Evolutionary conservation across 2,888 invertebrate species (phyloP), one percentile per base, ranked within the genome.

Genomic region (Sminthurides aquaticus): DNA sequence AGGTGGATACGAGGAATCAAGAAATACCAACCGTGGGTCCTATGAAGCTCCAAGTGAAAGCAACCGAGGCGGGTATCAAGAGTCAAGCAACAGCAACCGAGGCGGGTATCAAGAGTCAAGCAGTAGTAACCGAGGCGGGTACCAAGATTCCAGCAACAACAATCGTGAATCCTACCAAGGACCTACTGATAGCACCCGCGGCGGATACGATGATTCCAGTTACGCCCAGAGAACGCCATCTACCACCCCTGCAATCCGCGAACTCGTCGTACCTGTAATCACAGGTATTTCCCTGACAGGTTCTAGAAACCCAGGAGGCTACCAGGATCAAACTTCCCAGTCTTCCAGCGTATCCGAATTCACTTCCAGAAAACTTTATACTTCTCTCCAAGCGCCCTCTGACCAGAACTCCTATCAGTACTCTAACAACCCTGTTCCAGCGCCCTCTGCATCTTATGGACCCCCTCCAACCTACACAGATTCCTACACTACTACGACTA

Each of bases 391-490:
- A 15, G 43, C 15, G 8, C 43, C 43, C 15, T 5, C 43, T 11
- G 5, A 15, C 2, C 57, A 57, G 29, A 18, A 20, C 43, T 34
- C 43, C 15, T 34, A 34, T 15, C 15, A 5, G 5, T 11, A 15
- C 5, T 58, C 43, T 24, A 28, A 2, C 25, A 49, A n/a, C 8
- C 26, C 29, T 34, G 49, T 15, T 15, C 28, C 57, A 5, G 43
- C 43, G 2, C 66, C 62, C 3, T 26, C 61, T 1, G 48, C 49
- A 2, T 57, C 67, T 1, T 64, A 64, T 29, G 64, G 60, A 26
- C 64, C 60, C 2, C 59, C 62, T 2, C 22, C 58, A 28, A 11
- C 60, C 49, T 2, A 49, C 60, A 5, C 8, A 5, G 15, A 34
- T 15, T 11, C 8, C 43, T 5, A 5, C 26, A 28, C 29, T 48